Base-by-base conservation (phyloP, 2,888 invertebrate species). In the Phania funesta region DNA sequence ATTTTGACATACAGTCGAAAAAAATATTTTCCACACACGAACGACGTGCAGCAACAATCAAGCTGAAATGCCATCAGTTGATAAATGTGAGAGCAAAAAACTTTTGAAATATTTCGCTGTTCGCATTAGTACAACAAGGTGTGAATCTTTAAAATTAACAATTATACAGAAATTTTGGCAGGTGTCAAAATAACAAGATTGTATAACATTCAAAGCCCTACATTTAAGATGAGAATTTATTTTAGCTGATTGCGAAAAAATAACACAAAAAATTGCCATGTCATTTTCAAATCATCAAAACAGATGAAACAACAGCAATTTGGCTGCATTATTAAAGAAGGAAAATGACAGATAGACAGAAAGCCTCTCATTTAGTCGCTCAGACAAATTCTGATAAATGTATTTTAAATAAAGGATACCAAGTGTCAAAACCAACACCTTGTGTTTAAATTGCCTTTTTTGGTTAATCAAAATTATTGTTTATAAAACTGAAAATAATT, bases 121-220 rank as follows among this genome's bases (percentile, higher is more conserved):
- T 24, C 54, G 32, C 52, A 16, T 56, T 74, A 41, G 26, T 44
- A 22, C 48, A 82, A 82, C 82, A 82, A 82, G 82, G 82, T 78
- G 82, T 82, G 82, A 82, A 75, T 78, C 78, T 64, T 82, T 46
- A 52, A 65, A 75, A 64, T 75, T 65, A 82, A 82, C 78, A 82
- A 78, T 82, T 78, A 78, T 62, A 65, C 74, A 82, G 74, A 82
- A 78, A 65, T 82, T 76, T 74, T 82, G 82, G 82, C 82, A 82
- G 82, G 78, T 82, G 82, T 82, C 82, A 82, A 78, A 82, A 82
- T 78, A 82, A 82, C 65, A 78, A 78, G 68, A 82, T 67, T 62
- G 35, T 67, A 56, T 29, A 74, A 68, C 52, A 26, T 41, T 62
- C 35, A 18, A 52, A 58, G 52, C 13, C 26, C 32, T 16, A 29